These are phyloP conservation scores for Eristalis intricaria DNA, from an alignment of 2,888 invertebrate genomes.

Conservation along the genomic window DNA sequence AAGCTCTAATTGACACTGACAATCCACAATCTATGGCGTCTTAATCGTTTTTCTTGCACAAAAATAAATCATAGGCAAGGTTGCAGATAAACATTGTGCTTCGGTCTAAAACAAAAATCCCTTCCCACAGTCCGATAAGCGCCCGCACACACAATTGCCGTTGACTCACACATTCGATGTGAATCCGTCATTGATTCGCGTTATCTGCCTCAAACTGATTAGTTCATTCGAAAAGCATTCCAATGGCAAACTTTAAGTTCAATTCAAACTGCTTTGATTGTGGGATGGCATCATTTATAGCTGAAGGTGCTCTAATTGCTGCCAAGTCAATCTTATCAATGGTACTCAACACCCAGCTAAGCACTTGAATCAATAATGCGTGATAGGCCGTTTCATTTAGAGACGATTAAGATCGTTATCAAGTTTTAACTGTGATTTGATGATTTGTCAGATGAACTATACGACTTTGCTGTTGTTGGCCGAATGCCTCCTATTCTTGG, in stretches of 20 bases:
- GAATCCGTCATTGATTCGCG: not conserved
- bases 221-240: not conserved
- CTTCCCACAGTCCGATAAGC: not conserved
- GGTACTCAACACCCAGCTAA: slow-evolving; percentile 8
- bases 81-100: not conserved
- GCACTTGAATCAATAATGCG: slow-evolving; percentile 26
- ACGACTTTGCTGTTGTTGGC: not conserved
- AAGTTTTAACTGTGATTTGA: slow-evolving; percentile 7
- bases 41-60: not conserved
- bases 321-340: slow-evolving; percentile 10
- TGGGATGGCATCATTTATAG: not conserved
- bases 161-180: not conserved
- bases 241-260: not conserved
- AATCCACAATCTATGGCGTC: not conserved
- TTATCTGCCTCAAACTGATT: not conserved
- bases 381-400: slow-evolving; percentile 6
- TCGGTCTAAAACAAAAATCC: not conserved
- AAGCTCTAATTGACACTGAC: not conserved
- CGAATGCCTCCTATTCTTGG: not conserved
- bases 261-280: not conserved
- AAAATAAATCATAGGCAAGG: not conserved
- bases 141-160: not conserved
- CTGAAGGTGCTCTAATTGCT: not conserved
- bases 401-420: slow-evolving; percentile 32
- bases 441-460: not conserved